Evolutionary conservation across 1,140 invertebrate species (phyloP).

Genomic region (Papilio glaucus): DNA sequence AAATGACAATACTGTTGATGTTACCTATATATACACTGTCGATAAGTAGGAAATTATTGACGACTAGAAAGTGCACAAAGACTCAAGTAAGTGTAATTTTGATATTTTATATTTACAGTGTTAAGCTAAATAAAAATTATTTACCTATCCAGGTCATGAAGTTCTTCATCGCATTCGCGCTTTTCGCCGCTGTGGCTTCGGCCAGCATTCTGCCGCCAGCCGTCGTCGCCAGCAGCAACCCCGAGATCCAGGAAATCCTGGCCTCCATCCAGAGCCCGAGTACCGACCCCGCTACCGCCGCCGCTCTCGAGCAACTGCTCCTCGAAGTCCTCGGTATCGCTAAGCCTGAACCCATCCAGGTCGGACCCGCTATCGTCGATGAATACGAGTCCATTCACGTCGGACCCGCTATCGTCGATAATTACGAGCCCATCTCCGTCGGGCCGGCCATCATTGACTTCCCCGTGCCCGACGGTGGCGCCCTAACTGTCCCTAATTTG

Average conservation of each 20-base stretch:
- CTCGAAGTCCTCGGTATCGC: conserved; percentile 41
- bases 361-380: conserved; percentile 40
- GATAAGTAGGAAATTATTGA: neutral
- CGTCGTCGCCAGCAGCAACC: conserved; percentile 29
- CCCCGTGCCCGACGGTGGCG: neutral
- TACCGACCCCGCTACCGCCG: conserved; percentile 67
- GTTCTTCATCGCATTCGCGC: conserved; percentile 59
- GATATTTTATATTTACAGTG: neutral
- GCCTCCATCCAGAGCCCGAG: conserved; percentile 64
- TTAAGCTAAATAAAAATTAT: too few relatives aligned
- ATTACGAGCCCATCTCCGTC: conserved; percentile 36
- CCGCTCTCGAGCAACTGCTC: conserved; percentile 53
- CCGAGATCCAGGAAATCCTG: conserved; percentile 56
- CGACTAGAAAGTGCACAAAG: neutral
- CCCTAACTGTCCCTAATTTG: neutral
- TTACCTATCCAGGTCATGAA: conserved; percentile 51
- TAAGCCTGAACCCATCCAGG: conserved; percentile 38
- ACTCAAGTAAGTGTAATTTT: neutral
- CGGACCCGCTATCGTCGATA: conserved; percentile 4
- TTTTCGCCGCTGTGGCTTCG: conserved; percentile 56
- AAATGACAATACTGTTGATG: neutral
- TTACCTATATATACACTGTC: neutral
- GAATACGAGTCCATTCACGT: conserved; percentile 9
- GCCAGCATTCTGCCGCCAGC: conserved; percentile 45
- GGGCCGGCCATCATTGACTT: conserved; percentile 39